phyloP scores from a whole-genome alignment of 2,113 vertebrate genomes.

The Oostethus manadensis region DNA sequence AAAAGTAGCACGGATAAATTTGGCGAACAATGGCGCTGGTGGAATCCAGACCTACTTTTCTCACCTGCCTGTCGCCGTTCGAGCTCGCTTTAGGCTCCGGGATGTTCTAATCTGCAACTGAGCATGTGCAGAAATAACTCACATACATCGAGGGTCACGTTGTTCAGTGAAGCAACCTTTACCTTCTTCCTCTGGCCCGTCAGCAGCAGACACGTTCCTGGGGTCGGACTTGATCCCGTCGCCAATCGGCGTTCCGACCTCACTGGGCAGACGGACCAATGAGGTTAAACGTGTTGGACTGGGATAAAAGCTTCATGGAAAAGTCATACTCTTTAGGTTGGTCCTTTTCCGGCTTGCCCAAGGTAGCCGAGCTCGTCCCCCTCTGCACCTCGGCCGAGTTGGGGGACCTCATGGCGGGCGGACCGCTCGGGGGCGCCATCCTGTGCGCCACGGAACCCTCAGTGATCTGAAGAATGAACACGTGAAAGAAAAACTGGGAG shows the following conservation, averaged over 20 bases:
- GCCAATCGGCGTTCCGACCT: slow-evolving; percentile 81
- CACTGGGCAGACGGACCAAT: slow-evolving; percentile 15
- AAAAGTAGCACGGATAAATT: neutral
- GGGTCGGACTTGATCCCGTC: slow-evolving; percentile 82
- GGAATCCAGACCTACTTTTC: neutral
- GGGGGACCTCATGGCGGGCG: slow-evolving; percentile 1
- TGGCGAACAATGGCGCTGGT: no score
- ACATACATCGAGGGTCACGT: neutral
- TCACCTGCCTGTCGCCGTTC: slow-evolving; percentile 85
- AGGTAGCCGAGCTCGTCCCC: slow-evolving; percentile 5
- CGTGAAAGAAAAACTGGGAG: neutral
- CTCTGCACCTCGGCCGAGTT: slow-evolving; percentile 9
- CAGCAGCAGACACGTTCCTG: slow-evolving; percentile 80
- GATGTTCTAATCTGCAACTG: slow-evolving; percentile 80
- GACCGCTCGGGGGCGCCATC: slow-evolving; percentile 5
- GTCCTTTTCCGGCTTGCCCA: slow-evolving; percentile 16
- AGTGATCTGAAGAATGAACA: slow-evolving; percentile 40
- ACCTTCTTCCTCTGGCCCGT: slow-evolving; percentile 80
- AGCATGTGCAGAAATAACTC: neutral
- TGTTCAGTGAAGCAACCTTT: slow-evolving; percentile 26
- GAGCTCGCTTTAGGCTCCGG: slow-evolving; percentile 81
- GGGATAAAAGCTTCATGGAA: slow-evolving; percentile 76
- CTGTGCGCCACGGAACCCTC: slow-evolving; percentile 61
- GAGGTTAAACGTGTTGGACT: neutral
- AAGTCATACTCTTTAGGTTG: slow-evolving; percentile 78